phyloP scores from a whole-genome alignment of 2,797 vertebrate species.

The Morelia viridis region DNA sequence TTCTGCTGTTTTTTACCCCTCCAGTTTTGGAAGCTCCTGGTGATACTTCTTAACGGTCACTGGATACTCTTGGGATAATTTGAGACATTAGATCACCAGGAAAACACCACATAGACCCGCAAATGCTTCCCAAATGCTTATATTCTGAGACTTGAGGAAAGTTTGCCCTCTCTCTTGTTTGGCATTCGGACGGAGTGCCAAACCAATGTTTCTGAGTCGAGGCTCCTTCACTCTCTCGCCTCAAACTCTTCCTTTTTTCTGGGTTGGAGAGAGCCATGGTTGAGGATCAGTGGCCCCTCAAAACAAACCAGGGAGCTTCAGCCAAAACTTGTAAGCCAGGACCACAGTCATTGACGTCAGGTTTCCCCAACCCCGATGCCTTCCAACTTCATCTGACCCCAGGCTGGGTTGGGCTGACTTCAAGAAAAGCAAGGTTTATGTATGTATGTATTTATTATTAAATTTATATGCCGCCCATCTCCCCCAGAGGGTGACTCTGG shows the following conservation, averaged over 20 bases:
- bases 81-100: neutral
- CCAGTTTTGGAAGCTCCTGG: neutral
- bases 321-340: neutral
- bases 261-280: too few relatives aligned
- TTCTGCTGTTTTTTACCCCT: neutral
- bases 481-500: too few relatives aligned
- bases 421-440: neutral
- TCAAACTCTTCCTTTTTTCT: too few relatives aligned
- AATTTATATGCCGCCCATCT: too few relatives aligned
- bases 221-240: too few relatives aligned
- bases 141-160: constrained; percentile 2
- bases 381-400: neutral
- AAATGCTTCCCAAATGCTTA: neutral
- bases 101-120: neutral
- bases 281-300: neutral
- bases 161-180: neutral
- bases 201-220: too few relatives aligned
- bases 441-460: too few relatives aligned
- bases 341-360: neutral
- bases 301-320: neutral
- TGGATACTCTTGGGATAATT: neutral
- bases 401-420: neutral
- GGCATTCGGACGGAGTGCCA: too few relatives aligned
- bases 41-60: neutral
- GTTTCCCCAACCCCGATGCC: neutral